Conservation (phyloP, 2,888 invertebrate genomes). For the Lepidonotus clava region DNA sequence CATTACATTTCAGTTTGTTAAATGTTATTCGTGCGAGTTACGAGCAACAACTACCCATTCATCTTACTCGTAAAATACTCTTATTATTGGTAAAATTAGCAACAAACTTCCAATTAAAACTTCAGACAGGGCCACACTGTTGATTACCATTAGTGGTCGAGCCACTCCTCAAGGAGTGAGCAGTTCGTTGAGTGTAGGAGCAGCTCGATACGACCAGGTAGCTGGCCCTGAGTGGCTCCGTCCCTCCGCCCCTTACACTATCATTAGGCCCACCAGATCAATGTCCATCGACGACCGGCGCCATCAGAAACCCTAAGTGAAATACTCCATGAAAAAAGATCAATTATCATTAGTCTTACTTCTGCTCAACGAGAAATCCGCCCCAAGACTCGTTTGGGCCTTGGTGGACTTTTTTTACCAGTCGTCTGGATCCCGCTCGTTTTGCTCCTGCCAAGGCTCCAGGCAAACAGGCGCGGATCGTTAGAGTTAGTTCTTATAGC, state of each 20-base stretch:
- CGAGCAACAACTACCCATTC: too few species aligned
- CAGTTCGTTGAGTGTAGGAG: neutral
- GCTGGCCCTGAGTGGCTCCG: neutral
- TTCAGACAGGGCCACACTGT: too few species aligned
- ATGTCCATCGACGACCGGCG: slow-evolving; percentile 20
- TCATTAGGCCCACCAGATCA: neutral
- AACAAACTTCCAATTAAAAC: too few species aligned
- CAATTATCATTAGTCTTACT: slow-evolving; percentile 31
- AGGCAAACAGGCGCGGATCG: neutral
- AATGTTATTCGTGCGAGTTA: too few species aligned
- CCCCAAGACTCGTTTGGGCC: neutral
- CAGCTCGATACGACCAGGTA: neutral
- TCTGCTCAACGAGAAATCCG: neutral
- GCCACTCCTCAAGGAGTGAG: neutral
- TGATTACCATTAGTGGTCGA: too few species aligned
- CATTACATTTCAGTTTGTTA: too few species aligned
- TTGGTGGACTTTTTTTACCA: neutral
- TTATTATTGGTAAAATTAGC: too few species aligned
- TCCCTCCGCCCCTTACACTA: neutral
- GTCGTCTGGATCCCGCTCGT: slow-evolving; percentile 6
- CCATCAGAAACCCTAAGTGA: neutral
- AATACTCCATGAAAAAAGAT: slow-evolving; percentile 13
- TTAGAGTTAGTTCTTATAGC: neutral
- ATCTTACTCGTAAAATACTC: too few species aligned
- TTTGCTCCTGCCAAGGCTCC: neutral